Base-by-base conservation (phyloP, 1,140 invertebrate species). In the Aphelenchoides fujianensis region DNA sequence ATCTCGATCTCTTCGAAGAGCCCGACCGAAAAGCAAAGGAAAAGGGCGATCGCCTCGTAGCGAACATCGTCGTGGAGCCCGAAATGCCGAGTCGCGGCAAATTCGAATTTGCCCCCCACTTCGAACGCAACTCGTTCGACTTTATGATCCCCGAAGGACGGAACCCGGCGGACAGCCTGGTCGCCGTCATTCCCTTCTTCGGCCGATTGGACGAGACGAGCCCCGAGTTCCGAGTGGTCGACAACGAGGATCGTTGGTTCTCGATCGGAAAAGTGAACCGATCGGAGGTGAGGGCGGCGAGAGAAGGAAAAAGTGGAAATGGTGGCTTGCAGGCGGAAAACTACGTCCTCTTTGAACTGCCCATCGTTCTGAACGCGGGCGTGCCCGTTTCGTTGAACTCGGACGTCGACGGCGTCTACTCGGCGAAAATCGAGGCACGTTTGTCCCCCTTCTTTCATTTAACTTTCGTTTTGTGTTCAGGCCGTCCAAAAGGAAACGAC, bases 101-200 rank as follows among this genome's bases (percentile, higher is more conserved):
- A 63, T 73, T 75, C 32, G 74, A 75, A 54, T 75, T 75, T 63
- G 41, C 77, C 67, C 74, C 74, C 27, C 74, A 78, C 55, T 75
- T 75, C 36, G 75, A 75, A 61, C 41, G 57, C 19, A 53, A 73
- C n/a, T 36, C 27, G 34, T 75, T 72, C 37, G 74, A 75, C 35
- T 75, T 75, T 52, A 75, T 75, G 74, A 61, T 75, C 23, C 63
- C 75, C 3, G 75, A 78, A 57, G 74, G 76, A 3, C 3, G 12
- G 5, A 66, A 77, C 62, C 9, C 53, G 48, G 36, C 34, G 3
- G 32, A 55, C 28, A 54, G 23, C 12, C 37, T 78, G 30, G 37
- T 75, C 16, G 74, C 74, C n/a, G 52, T 77, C 2, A 3, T 75
- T 32, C 31, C 66, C 2, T 75, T 75, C 68, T 76, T 59, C 62